Evolutionary conservation across 2,888 invertebrate species (phyloP), one percentile per base, ranked within the genome.

Genomic region (Caenorhabditis doughertyi): DNA sequence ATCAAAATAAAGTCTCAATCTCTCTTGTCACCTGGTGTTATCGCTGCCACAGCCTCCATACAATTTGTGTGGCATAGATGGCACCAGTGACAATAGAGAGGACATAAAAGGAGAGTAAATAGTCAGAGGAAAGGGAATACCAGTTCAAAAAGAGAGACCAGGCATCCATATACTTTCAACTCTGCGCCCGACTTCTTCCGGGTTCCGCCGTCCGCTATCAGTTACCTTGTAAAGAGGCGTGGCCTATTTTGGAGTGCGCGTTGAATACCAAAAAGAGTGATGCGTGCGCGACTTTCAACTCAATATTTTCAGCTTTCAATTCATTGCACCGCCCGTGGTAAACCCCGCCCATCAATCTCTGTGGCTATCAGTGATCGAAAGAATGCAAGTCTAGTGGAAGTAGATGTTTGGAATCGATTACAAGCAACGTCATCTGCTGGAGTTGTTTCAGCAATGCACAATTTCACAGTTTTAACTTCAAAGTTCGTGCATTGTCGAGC

Each of bases 401-500:
- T 79, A 4, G 86, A 84, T 29, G 80, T 84, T 0, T 86, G 86
- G 86, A 79, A 76, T 51, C 73, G 77, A 62, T 49, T 82, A 2
- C 83, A 74, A 25, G 73, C 79, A 18, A 79, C 70, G 3, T 71
- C 83, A 18, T 73, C 79, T 23, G 73, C 29, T 13, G 79, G 83
- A 8, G 58, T 70, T 32, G 79, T 83, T 13, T 51, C 79, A 0
- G 83, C 79, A 18, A 56, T 53, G 32, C 74, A 79, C 73, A 79
- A 79, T 51, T 83, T 83, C 35, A 65, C 76, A 18, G 64, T 85
- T 27, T 62, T 85, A 25, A 83, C 83, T 7, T 81, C 84, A 9
- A 84, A 85, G 39, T 77, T 25, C 39, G 72, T 85, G 23, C 86
- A 86, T 49, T 86, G 86, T 58, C 44, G 84, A 25, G 86, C 83